Base-by-base conservation (phyloP, 2,113 vertebrate genomes). In the Falcunculus frontatus region DNA sequence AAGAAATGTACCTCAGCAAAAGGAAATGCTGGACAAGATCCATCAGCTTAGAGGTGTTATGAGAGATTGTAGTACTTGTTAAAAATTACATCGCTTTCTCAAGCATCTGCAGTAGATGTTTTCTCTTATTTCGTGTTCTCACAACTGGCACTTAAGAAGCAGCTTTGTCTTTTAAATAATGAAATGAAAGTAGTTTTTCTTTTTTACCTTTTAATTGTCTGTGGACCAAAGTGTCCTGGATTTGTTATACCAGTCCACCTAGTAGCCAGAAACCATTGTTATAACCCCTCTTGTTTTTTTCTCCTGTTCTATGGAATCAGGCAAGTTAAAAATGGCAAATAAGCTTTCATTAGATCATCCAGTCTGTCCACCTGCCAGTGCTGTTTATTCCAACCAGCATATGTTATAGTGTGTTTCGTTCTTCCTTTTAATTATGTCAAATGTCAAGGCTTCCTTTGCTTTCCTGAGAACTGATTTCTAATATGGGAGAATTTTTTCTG, bases 341-440 rank as follows among this genome's bases (percentile, higher is more conserved):
- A 93, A 55, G 21, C 21, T 91, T 92, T 47, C 52, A 56, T 94
- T 82, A 78, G 53, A 53, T 93, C 84, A 87, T 87, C 33, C 33
- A 52, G 6, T 59, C 37, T 82, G 70, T 80, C 77, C 53, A 72
- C 69, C 44, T 91, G 87, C 89, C 87, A 78, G 2, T 73, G 74
- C 37, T 72, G 22, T 70, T 87, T 95, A 86, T 87, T 92, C 87
- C 69, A 78, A n/a, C 52, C 25, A 82, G 57, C 87, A 42, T 78
- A 87, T 35, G 53, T 35, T 87, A 56, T 46, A 68, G 29, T 41
- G 44, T 63, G 27, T 82, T 87, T 95, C 84, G 56, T 65, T 49
- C 44, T 94, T 84, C 39, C 46, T 79, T 95, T 94, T 79, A 84
- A 94, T 89, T 82, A 35, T 78, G 65, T 89, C 77, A 92, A 84